A percentile compares a stretch with the other conserved stretches of the same genome.
Conservation (phyloP, 1,140 invertebrate genomes). For the Conus ventricosus region DNA sequence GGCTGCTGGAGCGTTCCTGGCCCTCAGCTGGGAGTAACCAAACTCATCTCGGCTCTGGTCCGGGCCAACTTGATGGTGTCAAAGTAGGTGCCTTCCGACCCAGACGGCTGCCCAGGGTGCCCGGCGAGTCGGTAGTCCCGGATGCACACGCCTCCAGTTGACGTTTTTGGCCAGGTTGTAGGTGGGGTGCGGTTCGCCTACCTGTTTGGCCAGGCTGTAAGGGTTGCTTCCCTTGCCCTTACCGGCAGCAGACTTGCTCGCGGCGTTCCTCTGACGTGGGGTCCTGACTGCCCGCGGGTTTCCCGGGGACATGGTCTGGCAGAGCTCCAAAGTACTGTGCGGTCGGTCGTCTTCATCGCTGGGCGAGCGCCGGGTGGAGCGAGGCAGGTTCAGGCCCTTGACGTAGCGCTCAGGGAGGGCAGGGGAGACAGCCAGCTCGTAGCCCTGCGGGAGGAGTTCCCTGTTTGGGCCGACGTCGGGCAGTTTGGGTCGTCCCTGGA, state of each 20-base stretch:
- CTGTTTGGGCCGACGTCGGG: background rate
- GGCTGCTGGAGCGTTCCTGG: background rate
- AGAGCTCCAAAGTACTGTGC: slow-evolving; percentile 25
- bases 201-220: slow-evolving; percentile 8
- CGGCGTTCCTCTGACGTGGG: background rate
- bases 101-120: no score
- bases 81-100: slow-evolving; percentile 10
- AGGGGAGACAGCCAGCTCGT: background rate
- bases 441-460: background rate
- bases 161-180: background rate
- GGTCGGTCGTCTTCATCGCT: background rate
- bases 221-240: background rate
- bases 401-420: background rate
- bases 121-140: no score
- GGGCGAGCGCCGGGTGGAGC: background rate
- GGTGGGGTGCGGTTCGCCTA: background rate
- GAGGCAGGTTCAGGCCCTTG: background rate
- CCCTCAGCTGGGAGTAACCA: slow-evolving; percentile 19
- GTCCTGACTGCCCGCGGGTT: background rate
- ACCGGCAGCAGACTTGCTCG: background rate
- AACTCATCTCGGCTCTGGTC: slow-evolving; percentile 4
- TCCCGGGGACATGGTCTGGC: background rate
- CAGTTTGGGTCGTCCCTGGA: background rate
- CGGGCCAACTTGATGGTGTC: background rate
- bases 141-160: no score